Evolutionary conservation across 92 coral and sea anemone species (phyloP), one percentile per base, ranked within the genome.

Genomic region (Heliopora coerulea): DNA sequence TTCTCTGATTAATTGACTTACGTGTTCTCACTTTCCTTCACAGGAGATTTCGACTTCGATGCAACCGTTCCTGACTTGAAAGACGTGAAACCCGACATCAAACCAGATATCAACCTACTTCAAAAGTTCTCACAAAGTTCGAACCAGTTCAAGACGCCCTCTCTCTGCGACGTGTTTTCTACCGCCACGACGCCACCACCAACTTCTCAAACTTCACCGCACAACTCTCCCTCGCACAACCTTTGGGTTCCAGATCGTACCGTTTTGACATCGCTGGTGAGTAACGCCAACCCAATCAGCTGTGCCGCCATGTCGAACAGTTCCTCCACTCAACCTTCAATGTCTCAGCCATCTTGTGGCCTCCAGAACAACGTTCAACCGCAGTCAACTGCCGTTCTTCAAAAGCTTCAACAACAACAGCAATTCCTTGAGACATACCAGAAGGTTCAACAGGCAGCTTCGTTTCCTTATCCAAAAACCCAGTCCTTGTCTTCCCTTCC

Each of bases 231-330:
- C 31, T 89, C 88, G 8, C 98, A 93, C 65, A 95, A 84, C 86
- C 86, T 90, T 73, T 95, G 99, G 99, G 82, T 88, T 66, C 99
- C 99, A 20, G 99, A 90, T 68, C 95, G 99, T 44, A 95, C 99
- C 21, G 88, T 95, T 33, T 93, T 95, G 32, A 95, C 99, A 19
- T 96, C 99, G 26, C 87, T 95, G 14, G 87, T 89, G 70, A 87
- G 96, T 72, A 96, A 91, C 83, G 73, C 93, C 27, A 88, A 87
- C n/a, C 73, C 92, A 9, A 75, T 88, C 44, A 79, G 87, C 24
- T 89, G 82, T 54, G 89, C 87, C 52, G 41, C 87, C 35, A 83
- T 84, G 79, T 65, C 88, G 20, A 85, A 54, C 89, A 85, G 83
- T 81, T 41, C 69, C 33, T 68, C 87, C 32, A 78, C 77, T 48